Conservation (phyloP, 2,113 vertebrate genomes). For the Scortum barcoo region DNA sequence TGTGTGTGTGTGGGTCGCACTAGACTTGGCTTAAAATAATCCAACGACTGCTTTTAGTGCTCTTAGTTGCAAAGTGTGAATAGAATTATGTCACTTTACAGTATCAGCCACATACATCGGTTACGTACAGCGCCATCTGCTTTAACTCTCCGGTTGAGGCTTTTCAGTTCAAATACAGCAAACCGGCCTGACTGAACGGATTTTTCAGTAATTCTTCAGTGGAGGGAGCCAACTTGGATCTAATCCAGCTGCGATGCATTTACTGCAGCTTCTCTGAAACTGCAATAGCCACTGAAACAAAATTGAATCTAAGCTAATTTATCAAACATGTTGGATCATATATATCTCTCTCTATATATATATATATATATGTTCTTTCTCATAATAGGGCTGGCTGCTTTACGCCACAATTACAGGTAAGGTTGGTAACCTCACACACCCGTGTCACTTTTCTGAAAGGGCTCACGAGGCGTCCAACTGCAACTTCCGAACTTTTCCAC, state of each 20-base stretch:
- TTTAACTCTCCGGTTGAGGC: neutral
- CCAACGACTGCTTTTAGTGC: neutral
- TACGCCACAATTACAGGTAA: neutral
- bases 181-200: slow-evolving; percentile 14
- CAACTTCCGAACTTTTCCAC: neutral
- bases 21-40: neutral
- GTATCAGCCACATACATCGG: neutral
- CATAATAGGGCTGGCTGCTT: neutral
- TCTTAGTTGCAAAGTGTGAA: no score
- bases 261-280: slow-evolving; percentile 26
- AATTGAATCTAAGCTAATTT: slow-evolving; percentile 14
- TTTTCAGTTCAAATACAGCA: slow-evolving; percentile 22
- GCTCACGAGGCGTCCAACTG: neutral
- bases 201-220: slow-evolving; percentile 43
- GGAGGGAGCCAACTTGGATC: slow-evolving; percentile 37
- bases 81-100: neutral
- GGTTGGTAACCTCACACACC: neutral
- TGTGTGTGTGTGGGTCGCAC: no score
- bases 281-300: neutral
- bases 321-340: neutral
- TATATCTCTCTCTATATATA: neutral
- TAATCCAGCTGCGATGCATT: slow-evolving; percentile 28
- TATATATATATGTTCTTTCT: neutral
- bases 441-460: neutral
- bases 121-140: no score